Evolutionary conservation across 2,888 invertebrate genomes (phyloP).

Genomic region (Tipula lateralis): DNA sequence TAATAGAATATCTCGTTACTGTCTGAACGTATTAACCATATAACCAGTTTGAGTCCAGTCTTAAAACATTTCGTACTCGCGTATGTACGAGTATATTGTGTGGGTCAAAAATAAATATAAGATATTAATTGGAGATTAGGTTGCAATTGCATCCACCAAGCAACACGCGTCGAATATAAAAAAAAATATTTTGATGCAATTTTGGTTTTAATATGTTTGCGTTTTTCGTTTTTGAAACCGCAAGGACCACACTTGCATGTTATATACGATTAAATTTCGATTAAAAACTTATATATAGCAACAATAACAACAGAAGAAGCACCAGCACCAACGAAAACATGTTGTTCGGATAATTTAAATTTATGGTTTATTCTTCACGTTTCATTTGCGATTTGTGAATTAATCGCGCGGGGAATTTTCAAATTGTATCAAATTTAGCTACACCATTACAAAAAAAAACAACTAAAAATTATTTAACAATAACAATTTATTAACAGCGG

Average conservation of each 20-base stretch:
- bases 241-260: constrained; percentile 11
- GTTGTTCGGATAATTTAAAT: neutral
- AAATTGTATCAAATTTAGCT: constrained; percentile 2
- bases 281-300: neutral
- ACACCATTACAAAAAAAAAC: neutral
- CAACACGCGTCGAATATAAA: neutral
- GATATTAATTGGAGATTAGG: neutral
- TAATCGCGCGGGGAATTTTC: constrained; percentile 11
- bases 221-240: neutral
- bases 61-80: neutral
- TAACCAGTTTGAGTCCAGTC: neutral
- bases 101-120: constrained; percentile 4
- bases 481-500: constrained; percentile 11
- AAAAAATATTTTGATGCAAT: neutral
- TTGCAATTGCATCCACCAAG: neutral
- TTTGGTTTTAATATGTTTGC: neutral
- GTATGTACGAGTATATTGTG: neutral
- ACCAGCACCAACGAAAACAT: neutral
- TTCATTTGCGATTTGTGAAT: neutral
- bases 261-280: constrained; percentile 24
- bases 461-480: neutral
- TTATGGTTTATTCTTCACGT: constrained; percentile 13
- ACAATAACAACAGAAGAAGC: neutral
- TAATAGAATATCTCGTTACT: neutral
- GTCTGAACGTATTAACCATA: neutral